phyloP scores from a whole-genome alignment of 2,113 vertebrate genomes.

The Malaclemys terrapin region DNA sequence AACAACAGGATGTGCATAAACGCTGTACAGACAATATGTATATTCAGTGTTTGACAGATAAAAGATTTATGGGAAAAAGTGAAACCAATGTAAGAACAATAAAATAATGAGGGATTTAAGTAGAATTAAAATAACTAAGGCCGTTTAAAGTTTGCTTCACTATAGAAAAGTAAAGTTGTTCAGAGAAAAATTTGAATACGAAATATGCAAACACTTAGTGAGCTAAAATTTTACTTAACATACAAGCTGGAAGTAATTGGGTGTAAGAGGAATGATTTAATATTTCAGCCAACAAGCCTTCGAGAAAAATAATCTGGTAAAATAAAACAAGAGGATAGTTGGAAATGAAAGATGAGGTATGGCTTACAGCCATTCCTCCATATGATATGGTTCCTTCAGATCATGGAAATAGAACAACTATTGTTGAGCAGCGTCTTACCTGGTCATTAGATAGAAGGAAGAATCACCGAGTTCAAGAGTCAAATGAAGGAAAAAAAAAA shows the following conservation, averaged over 20 bases:
- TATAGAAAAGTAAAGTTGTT: background rate
- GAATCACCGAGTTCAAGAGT: background rate
- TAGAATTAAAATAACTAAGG: conserved; percentile 16
- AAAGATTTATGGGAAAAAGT: background rate
- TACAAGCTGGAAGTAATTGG: background rate
- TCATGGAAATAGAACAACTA: background rate
- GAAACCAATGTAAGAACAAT: conserved; percentile 16
- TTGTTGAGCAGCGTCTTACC: background rate
- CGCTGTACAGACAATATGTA: background rate
- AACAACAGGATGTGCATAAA: conserved; percentile 28
- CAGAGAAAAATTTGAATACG: background rate
- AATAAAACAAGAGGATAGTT: background rate
- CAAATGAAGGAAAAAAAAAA: background rate
- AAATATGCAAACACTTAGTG: background rate
- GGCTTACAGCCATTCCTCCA: background rate
- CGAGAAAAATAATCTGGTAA: background rate
- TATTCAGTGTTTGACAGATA: conserved; percentile 11
- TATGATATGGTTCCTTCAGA: background rate
- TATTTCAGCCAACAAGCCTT: background rate
- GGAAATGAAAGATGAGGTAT: background rate
- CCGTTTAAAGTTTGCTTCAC: conserved; percentile 13
- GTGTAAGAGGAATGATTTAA: background rate
- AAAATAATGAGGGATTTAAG: background rate
- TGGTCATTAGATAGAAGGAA: background rate
- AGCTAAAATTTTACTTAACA: background rate